phyloP scores from a whole-genome alignment of 2,888 invertebrate species.

The Cacoxenus indagator region DNA sequence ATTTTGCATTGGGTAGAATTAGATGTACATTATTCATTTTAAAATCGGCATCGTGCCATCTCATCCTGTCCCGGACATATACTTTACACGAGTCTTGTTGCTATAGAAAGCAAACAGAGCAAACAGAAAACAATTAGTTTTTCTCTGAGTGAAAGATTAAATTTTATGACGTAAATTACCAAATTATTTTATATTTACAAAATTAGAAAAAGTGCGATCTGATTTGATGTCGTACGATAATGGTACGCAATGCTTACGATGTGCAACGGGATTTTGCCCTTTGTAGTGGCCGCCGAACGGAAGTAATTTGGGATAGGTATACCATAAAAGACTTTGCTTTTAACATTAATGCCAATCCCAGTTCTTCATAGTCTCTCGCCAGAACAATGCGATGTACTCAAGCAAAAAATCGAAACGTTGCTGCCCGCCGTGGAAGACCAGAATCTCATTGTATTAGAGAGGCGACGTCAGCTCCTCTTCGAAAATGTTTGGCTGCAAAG shows the following conservation, averaged over 20 bases:
- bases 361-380: slow-evolving; percentile 36
- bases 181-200: too few relatives aligned
- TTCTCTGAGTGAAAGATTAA: too few relatives aligned
- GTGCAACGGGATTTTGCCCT: slow-evolving; percentile 61
- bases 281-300: slow-evolving; percentile 48
- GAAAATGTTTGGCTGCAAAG: slow-evolving; percentile 57
- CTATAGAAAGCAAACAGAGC: too few relatives aligned
- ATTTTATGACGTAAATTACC: too few relatives aligned
- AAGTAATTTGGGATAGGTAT: slow-evolving; percentile 63
- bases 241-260: slow-evolving; percentile 49
- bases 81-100: too few relatives aligned
- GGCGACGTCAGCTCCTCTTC: slow-evolving; percentile 45
- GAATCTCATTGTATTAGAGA: slow-evolving; percentile 27
- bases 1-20: too few relatives aligned
- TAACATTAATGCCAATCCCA: not conserved
- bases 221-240: too few relatives aligned
- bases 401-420: slow-evolving; percentile 43
- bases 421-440: slow-evolving; percentile 27
- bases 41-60: too few relatives aligned
- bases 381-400: slow-evolving; percentile 43
- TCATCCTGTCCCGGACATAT: too few relatives aligned
- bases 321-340: slow-evolving; percentile 27
- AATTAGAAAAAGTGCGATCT: too few relatives aligned
- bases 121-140: too few relatives aligned
- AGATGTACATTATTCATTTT: too few relatives aligned